These are phyloP conservation scores for Eubucco bourcierii DNA, from an alignment of 2,113 vertebrate species.

Conservation along the genomic window DNA sequence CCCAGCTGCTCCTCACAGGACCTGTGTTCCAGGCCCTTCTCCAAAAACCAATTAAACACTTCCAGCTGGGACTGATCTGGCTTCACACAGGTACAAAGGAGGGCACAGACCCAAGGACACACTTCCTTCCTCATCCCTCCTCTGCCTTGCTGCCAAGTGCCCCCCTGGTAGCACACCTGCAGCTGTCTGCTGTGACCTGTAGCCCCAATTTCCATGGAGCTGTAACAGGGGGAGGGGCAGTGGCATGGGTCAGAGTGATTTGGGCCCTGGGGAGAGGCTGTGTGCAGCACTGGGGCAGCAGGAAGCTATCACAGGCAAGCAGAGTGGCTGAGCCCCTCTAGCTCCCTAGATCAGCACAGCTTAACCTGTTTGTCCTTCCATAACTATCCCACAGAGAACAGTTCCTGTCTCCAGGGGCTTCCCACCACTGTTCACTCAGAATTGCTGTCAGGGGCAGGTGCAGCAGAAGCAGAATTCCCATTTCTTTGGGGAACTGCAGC, in stretches of 20 bases:
- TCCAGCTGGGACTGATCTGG: not conserved
- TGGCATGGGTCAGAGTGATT: slow-evolving; percentile 38
- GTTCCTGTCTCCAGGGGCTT: rapidly evolving
- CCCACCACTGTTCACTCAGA: not conserved
- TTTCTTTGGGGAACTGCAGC: not conserved
- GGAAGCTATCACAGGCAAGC: not conserved
- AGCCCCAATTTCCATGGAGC: not conserved
- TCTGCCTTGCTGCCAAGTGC: not conserved
- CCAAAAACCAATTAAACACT: not conserved
- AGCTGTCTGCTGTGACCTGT: not conserved
- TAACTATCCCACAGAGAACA: not conserved
- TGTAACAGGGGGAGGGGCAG: not conserved
- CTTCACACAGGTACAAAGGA: not conserved
- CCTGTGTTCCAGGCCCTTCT: too few relatives aligned
- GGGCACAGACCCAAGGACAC: not conserved
- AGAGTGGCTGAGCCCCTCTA: slow-evolving; percentile 39
- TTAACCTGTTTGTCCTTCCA: slow-evolving; percentile 48
- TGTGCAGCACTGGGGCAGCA: slow-evolving; percentile 19
- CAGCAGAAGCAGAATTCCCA: not conserved
- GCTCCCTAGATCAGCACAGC: slow-evolving; percentile 44
- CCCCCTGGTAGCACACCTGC: not conserved
- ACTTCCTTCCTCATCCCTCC: not conserved
- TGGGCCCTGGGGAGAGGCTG: slow-evolving; percentile 28
- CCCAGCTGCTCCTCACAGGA: too few relatives aligned
- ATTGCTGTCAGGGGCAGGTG: not conserved